Percentiles rank a stretch among this genome's conserved stretches.
These are phyloP conservation scores for Lytechinus variegatus DNA, from an alignment of 35 echinoderm and acorn worm species.

Conservation along the genomic window DNA sequence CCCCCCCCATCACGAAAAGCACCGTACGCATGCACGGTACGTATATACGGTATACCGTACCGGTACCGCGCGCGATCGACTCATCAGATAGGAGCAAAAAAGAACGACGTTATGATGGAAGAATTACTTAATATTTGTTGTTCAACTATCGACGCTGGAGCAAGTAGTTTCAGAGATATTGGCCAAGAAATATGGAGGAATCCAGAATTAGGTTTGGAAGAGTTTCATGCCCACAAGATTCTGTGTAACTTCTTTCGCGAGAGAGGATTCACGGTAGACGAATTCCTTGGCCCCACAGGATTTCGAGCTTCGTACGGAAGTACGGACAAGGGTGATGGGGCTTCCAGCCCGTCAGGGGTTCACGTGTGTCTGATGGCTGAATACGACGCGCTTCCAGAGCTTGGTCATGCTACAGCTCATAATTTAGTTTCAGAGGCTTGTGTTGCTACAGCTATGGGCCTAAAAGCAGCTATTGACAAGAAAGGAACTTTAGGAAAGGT, in stretches of 20 bases:
- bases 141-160: conserved; percentile 42
- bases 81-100: no score
- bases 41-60: no score
- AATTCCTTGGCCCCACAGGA: conserved; percentile 60
- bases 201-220: conserved; percentile 74
- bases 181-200: conserved; percentile 82
- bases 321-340: neutral
- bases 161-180: conserved; percentile 40
- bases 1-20: no score
- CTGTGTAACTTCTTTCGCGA: conserved; percentile 69
- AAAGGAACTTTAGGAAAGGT: conserved; percentile 73
- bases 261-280: conserved; percentile 70
- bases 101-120: neutral
- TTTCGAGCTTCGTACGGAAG: conserved; percentile 65
- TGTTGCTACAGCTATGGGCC: conserved; percentile 63
- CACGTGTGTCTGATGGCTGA: conserved; percentile 75
- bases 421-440: conserved; percentile 70
- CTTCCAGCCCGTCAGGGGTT: neutral
- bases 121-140: neutral
- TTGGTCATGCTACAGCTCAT: conserved; percentile 78
- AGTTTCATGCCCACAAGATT: conserved; percentile 70
- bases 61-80: no score
- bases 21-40: no score
- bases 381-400: conserved; percentile 80
- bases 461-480: conserved; percentile 67